These are phyloP conservation scores for Ochlodes sylvanus DNA, from an alignment of 2,888 invertebrate species.

Conservation along the genomic window DNA sequence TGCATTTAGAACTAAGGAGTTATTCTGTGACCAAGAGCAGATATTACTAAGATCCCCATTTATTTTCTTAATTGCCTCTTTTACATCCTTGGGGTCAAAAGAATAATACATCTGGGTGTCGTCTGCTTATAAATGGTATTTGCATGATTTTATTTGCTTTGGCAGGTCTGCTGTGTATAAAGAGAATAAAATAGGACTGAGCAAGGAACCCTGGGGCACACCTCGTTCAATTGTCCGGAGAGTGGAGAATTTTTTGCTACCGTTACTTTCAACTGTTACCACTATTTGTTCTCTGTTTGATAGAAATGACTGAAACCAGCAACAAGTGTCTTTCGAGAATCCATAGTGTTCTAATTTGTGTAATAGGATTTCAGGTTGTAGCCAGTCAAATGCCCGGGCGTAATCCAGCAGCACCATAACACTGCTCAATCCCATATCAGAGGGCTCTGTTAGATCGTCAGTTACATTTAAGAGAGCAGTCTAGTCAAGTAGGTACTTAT, in stretches of 20 bases:
- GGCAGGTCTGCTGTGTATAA: conserved; percentile 7
- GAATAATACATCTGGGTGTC: not conserved
- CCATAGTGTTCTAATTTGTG: not conserved
- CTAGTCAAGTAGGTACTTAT: too few relatives aligned
- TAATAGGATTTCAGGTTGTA: not conserved
- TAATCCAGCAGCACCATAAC: conserved; percentile 8
- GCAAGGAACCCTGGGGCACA: not conserved
- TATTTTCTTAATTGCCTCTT: not conserved
- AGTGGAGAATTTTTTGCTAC: not conserved
- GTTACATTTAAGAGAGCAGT: not conserved
- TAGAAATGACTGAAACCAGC: not conserved
- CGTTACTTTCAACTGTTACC: not conserved
- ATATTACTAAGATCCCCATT: not conserved
- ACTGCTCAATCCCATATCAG: conserved; percentile 9
- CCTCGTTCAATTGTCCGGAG: not conserved
- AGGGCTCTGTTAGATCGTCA: conserved; percentile 4
- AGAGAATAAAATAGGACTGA: conserved; percentile 5
- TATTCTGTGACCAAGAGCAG: not conserved
- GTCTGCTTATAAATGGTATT: not conserved
- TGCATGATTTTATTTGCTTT: not conserved
- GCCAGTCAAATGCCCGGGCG: not conserved
- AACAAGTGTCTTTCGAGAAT: not conserved
- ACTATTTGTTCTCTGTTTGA: not conserved
- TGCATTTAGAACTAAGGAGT: not conserved
- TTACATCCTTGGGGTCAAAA: not conserved